Evolutionary conservation across 2,113 vertebrate species (phyloP).

Genomic region (Neolamprologus cancellatus): DNA sequence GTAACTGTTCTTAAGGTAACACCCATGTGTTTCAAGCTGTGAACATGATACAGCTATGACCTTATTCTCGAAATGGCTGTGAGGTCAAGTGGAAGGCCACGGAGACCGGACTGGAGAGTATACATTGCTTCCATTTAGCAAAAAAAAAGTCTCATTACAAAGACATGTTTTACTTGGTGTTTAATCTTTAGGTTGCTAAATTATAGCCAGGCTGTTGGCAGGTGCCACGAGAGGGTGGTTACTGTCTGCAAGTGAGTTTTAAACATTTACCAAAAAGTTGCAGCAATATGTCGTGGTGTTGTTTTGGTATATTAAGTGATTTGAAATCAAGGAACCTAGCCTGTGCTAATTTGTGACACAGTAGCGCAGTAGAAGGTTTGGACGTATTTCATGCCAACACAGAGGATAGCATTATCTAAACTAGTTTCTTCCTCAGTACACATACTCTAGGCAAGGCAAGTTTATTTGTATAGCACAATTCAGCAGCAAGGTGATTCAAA

Average conservation of each 20-base stretch:
- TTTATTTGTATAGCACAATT: no score
- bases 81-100: neutral
- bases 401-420: neutral
- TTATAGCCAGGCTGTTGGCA: neutral
- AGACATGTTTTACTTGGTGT: neutral
- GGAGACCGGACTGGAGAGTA: neutral
- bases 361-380: neutral
- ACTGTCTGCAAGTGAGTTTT: neutral
- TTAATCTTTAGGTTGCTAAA: neutral
- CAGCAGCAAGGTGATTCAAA: no score
- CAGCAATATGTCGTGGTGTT: neutral
- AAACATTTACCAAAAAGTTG: neutral
- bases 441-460: no score
- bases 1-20: slow-evolving; percentile 9
- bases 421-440: neutral
- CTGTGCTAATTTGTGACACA: neutral
- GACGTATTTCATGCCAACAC: neutral
- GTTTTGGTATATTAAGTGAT: neutral
- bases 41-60: slow-evolving; percentile 35
- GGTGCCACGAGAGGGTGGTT: neutral
- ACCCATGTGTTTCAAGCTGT: neutral
- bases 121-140: neutral
- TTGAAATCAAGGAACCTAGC: neutral
- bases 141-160: neutral
- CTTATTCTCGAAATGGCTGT: slow-evolving; percentile 5